phyloP scores from a whole-genome alignment of 1,140 invertebrate species.

The Drosophila tropicalis region DNA sequence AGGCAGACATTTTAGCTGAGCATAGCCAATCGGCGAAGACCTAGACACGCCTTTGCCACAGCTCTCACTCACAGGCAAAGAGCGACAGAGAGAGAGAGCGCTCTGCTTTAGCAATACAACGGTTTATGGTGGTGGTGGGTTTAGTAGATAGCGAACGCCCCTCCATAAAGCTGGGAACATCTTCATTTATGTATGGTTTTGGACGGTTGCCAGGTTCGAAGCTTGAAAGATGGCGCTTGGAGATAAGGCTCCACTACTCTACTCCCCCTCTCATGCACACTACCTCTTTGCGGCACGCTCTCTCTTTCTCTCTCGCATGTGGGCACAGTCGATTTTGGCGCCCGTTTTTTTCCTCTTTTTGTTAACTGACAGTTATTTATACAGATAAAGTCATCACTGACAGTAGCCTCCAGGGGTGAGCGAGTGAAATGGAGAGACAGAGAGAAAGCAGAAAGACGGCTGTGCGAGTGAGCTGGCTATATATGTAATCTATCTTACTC shows the following conservation, averaged over 20 bases:
- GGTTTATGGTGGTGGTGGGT: slow-evolving; percentile 32
- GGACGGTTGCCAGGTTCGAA: slow-evolving; percentile 48
- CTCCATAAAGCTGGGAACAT: slow-evolving; percentile 38
- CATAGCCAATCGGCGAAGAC: slow-evolving; percentile 1
- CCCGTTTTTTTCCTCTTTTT: slow-evolving; percentile 23
- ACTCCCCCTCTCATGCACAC: neutral
- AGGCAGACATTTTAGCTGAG: slow-evolving; percentile 10
- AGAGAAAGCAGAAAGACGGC: neutral
- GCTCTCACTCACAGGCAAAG: neutral
- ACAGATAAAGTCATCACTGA: slow-evolving; percentile 81
- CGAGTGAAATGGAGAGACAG: slow-evolving; percentile 14
- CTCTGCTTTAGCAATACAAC: neutral
- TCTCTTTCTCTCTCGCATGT: slow-evolving; percentile 6
- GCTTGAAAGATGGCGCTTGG: slow-evolving; percentile 61
- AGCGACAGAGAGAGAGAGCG: neutral
- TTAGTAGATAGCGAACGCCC: slow-evolving; percentile 42
- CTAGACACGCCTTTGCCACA: slow-evolving; percentile 4
- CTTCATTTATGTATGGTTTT: slow-evolving; percentile 31
- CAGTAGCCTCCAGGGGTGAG: slow-evolving; percentile 53
- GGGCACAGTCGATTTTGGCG: neutral
- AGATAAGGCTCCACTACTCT: slow-evolving; percentile 27
- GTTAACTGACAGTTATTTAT: slow-evolving; percentile 76
- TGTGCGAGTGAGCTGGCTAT: slow-evolving; percentile 19
- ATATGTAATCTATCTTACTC: slow-evolving; percentile 24
- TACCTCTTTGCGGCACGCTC: neutral